Evolutionary conservation across 1,140 invertebrate species (phyloP).

Genomic region (Maconellicoccus hirsutus): DNA sequence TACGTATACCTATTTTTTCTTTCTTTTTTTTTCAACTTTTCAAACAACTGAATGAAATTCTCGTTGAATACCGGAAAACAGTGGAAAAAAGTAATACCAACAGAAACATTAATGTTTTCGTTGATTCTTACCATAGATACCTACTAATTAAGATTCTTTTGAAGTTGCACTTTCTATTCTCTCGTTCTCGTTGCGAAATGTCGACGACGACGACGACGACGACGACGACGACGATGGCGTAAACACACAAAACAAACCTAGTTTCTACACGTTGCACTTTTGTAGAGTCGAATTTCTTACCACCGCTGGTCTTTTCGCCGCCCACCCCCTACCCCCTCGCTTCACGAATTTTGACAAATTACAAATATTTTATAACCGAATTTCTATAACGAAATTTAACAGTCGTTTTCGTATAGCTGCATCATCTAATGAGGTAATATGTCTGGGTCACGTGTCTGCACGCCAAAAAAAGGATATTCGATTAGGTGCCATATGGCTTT

Average conservation of each 20-base stretch:
- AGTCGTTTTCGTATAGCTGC: background rate
- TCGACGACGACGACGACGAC: too few relatives aligned
- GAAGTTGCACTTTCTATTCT: background rate
- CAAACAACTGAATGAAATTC: background rate
- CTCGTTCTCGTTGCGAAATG: too few relatives aligned
- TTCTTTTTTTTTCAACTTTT: background rate
- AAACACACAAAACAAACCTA: too few relatives aligned
- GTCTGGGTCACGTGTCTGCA: background rate
- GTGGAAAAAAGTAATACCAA: background rate
- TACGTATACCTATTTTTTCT: background rate
- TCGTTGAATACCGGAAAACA: constrained; percentile 3
- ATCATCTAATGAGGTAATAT: background rate
- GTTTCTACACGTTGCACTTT: too few relatives aligned
- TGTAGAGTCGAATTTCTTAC: too few relatives aligned
- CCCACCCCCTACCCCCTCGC: too few relatives aligned
- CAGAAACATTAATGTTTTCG: constrained; percentile 9
- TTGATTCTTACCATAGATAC: background rate
- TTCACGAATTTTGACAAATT: too few relatives aligned
- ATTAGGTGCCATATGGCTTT: background rate
- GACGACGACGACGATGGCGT: too few relatives aligned
- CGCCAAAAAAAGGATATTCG: background rate
- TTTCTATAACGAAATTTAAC: background rate
- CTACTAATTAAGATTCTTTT: constrained; percentile 5
- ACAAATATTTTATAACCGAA: too few relatives aligned
- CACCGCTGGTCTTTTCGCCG: too few relatives aligned